Conservation (phyloP, 1,140 invertebrate species). For the Aporrectodea caliginosa region DNA sequence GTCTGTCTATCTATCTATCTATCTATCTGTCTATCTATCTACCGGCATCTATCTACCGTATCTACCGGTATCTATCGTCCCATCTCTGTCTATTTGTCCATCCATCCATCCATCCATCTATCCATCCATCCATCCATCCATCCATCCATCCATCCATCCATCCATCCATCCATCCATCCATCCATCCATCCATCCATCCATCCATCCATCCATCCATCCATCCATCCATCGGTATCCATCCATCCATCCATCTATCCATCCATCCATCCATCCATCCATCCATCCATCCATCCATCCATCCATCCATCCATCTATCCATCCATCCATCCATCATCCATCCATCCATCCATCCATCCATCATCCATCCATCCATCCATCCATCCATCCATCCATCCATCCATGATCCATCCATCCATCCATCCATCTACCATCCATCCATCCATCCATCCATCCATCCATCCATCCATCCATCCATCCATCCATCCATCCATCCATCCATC, state of each 20-base stretch:
- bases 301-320: too few relatives aligned
- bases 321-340: neutral
- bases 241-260: neutral
- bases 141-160: slow-evolving; percentile 12
- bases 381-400: slow-evolving; percentile 13
- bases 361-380: slow-evolving; percentile 8
- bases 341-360: slow-evolving; percentile 4
- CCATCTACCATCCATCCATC: slow-evolving; percentile 3
- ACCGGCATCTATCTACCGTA: slow-evolving; percentile 12
- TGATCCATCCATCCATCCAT: neutral
- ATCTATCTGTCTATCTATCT: slow-evolving; percentile 8
- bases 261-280: neutral
- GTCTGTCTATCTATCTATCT: slow-evolving; percentile 9
- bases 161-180: slow-evolving; percentile 21
- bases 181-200: slow-evolving; percentile 13
- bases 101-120: slow-evolving; percentile 11
- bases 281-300: slow-evolving; percentile 3
- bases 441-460: neutral
- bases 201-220: slow-evolving; percentile 15
- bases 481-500: neutral
- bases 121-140: slow-evolving; percentile 14
- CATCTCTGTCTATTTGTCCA: neutral
- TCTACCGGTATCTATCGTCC: slow-evolving; percentile 6
- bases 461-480: slow-evolving; percentile 9
- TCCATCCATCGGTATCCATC: neutral